Conservation (phyloP, 2,113 vertebrate species). For the Naja naja region DNA sequence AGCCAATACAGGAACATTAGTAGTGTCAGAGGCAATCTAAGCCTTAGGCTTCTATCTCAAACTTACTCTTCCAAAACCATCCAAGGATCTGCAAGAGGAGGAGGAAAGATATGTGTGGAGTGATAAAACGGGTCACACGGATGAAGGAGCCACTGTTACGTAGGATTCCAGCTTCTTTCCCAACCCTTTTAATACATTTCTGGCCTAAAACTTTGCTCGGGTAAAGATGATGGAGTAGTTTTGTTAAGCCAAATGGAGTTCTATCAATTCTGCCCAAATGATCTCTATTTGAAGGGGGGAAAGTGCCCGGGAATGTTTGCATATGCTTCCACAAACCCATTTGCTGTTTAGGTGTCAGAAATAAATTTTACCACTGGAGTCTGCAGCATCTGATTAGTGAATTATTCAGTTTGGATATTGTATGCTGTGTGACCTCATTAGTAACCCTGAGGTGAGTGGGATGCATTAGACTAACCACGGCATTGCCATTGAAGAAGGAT, state of each 20-base stretch:
- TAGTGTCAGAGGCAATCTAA: neutral
- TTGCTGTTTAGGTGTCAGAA: slow-evolving; percentile 81
- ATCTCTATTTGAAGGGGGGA: slow-evolving; percentile 27
- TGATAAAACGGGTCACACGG: neutral
- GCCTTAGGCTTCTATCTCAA: neutral
- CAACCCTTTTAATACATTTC: accelerated
- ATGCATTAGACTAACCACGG: slow-evolving; percentile 82
- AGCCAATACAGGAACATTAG: neutral
- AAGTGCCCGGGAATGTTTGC: accelerated
- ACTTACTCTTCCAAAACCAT: neutral
- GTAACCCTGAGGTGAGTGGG: slow-evolving; percentile 82
- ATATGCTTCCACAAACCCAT: slow-evolving; percentile 67
- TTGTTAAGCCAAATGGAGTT: slow-evolving; percentile 34
- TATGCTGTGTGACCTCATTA: slow-evolving; percentile 80
- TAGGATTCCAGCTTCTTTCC: neutral
- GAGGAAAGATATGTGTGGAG: neutral
- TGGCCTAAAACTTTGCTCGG: slow-evolving; percentile 1
- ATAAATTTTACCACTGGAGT: slow-evolving; percentile 83
- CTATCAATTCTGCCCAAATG: slow-evolving; percentile 60
- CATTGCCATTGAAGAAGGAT: slow-evolving; percentile 72
- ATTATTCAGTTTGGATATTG: slow-evolving; percentile 83
- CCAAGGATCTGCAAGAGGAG: neutral
- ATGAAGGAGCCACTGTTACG: too few species aligned
- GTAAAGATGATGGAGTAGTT: slow-evolving; percentile 31
- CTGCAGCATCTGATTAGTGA: slow-evolving; percentile 83